Conservation (phyloP, 2,113 vertebrate species). For the Ochotona princeps region DNA sequence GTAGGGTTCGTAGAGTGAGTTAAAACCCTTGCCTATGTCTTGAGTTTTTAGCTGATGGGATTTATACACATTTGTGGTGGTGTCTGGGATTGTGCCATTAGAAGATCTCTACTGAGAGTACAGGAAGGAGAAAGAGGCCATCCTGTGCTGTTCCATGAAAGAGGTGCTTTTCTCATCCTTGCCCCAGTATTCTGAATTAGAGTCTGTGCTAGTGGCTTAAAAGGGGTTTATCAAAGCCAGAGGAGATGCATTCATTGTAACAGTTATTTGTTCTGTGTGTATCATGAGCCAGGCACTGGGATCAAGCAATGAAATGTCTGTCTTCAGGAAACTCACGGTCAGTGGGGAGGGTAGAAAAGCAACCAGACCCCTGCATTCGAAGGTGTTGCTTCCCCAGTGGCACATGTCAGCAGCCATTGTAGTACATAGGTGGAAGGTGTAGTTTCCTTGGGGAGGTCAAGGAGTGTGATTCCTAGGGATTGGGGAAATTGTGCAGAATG, state of each 20-base stretch:
- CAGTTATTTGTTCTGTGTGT: neutral
- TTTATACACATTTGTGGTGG: constrained; percentile 49
- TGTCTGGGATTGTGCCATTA: neutral
- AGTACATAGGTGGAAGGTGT: neutral
- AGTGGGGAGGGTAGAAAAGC: neutral
- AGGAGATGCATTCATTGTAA: neutral
- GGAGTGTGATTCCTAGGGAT: neutral
- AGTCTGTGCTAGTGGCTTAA: constrained; percentile 20
- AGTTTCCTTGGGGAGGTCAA: neutral
- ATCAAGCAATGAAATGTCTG: neutral
- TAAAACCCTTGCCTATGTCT: constrained; percentile 57
- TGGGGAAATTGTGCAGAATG: neutral
- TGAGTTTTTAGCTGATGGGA: constrained; percentile 55
- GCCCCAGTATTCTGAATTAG: neutral
- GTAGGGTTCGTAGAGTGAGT: constrained; percentile 60
- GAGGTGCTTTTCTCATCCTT: neutral
- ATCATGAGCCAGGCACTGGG: neutral
- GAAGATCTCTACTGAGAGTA: neutral
- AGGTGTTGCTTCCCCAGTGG: neutral
- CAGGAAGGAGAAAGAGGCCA: neutral
- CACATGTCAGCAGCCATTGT: neutral
- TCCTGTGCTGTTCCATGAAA: constrained; percentile 28
- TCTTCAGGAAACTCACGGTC: neutral
- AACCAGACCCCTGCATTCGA: neutral
- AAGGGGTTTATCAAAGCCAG: neutral